Evolutionary conservation across 2,113 vertebrate species (phyloP).

Genomic region (Bungarus multicinctus): DNA sequence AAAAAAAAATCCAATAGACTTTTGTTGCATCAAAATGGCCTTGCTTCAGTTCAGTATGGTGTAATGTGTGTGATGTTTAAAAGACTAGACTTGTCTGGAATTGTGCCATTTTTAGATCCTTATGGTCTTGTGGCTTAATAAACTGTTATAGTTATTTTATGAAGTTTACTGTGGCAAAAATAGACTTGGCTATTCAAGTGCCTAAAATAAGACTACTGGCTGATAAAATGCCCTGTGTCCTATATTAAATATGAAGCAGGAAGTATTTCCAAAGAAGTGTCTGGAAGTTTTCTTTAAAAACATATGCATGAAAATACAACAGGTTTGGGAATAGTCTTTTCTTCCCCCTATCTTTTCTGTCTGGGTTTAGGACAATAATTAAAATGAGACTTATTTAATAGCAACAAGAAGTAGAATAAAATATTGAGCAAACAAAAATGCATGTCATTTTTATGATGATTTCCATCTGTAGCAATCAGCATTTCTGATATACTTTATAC

Average conservation of each 20-base stretch:
- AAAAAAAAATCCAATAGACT: background rate
- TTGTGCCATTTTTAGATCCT: background rate
- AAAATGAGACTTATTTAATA: slow-evolving; percentile 66
- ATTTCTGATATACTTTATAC: slow-evolving; percentile 37
- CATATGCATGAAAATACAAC: slow-evolving; percentile 28
- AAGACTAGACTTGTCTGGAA: background rate
- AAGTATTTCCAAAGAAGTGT: slow-evolving; percentile 1
- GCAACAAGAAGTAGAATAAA: slow-evolving; percentile 55
- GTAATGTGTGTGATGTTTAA: background rate
- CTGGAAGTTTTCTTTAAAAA: slow-evolving; percentile 21
- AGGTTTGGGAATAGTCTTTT: slow-evolving; percentile 22
- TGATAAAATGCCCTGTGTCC: slow-evolving; percentile 20
- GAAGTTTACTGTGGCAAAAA: background rate
- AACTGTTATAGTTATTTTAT: slow-evolving; percentile 3
- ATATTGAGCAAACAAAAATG: slow-evolving; percentile 48
- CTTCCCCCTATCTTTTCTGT: slow-evolving; percentile 32
- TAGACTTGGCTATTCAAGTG: slow-evolving; percentile 13
- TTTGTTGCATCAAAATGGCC: background rate
- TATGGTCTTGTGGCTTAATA: background rate
- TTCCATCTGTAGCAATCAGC: slow-evolving; percentile 28
- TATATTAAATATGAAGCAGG: slow-evolving; percentile 18
- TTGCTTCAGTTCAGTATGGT: background rate
- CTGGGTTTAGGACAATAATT: slow-evolving; percentile 49
- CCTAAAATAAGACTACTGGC: slow-evolving; percentile 14
- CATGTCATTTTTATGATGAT: slow-evolving; percentile 56